phyloP scores from a whole-genome alignment of 1,140 invertebrate genomes.

The Drosophila aff. region DNA sequence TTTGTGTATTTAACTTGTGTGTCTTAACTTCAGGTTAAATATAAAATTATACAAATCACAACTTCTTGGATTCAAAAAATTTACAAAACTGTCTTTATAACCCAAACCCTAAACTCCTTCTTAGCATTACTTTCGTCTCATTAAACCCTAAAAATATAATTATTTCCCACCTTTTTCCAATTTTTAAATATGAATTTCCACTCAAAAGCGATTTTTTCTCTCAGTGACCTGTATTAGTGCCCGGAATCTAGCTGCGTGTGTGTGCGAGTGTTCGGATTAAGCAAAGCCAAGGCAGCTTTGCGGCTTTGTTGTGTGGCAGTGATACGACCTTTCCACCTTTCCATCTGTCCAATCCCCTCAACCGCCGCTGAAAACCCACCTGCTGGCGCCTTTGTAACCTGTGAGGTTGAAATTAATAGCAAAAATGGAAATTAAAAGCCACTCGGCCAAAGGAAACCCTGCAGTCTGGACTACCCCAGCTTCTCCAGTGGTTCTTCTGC shows the following conservation, averaged over 20 bases:
- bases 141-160: neutral
- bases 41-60: too few relatives aligned
- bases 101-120: too few relatives aligned
- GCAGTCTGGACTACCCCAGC: neutral
- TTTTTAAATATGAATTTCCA: neutral
- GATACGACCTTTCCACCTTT: constrained; percentile 40
- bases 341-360: neutral
- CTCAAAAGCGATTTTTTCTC: neutral
- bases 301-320: constrained; percentile 72
- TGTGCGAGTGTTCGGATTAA: constrained; percentile 60
- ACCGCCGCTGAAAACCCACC: neutral
- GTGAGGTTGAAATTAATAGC: constrained; percentile 76
- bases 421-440: constrained; percentile 80
- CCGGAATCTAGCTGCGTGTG: constrained; percentile 25
- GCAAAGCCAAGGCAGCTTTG: constrained; percentile 72
- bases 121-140: too few relatives aligned
- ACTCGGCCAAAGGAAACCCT: constrained; percentile 21
- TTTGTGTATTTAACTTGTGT: too few relatives aligned
- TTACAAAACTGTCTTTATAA: too few relatives aligned
- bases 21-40: neutral
- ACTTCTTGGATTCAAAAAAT: too few relatives aligned
- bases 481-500: neutral
- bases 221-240: constrained; percentile 41
- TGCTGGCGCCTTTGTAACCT: constrained; percentile 56
- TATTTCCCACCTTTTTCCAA: rapidly evolving